Evolutionary conservation across 2,888 invertebrate genomes (phyloP), one percentile per base, ranked within the genome.

Genomic region (Coecobrya sp.): DNA sequence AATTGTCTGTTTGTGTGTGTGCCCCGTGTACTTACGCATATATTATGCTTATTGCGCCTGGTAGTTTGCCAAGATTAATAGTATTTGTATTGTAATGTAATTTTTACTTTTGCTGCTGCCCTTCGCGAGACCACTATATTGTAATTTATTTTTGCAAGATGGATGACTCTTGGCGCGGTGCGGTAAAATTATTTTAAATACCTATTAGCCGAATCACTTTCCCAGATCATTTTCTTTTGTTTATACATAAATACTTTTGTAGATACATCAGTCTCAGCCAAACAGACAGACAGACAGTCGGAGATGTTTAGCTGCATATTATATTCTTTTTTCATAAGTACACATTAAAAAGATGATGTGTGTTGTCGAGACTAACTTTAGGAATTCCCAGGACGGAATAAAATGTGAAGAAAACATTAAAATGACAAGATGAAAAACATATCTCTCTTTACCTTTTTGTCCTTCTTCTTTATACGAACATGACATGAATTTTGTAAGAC

Each of bases 61-160:
- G 52, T 81, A 7, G 0, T 10, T 19, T 81, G 81, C 81, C 81
- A 81, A 81, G n/a, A 52, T 30, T 81, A 81, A 81, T 36, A n/a
- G n/a, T n/a, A n/a, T n/a, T n/a, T n/a, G n/a, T n/a, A 81, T 81
- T 81, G 16, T 27, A 81, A 52, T 49, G 49, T n/a, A 13, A 22
- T 52, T 81, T 81, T 30, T n/a, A n/a, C 19, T 55, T 52, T 25
- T 79, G 10, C 52, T 19, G 36, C 36, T 36, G 36, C 36, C 36
- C 52, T 52, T 81, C 52, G 52, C 13, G 19, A 76, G 49, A 22
- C 27, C 81, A 55, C 42, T 0, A 25, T 25, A 8, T 36, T 36
- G n/a, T 13, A 81, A 81, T 81, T 81, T 81, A 45, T 45, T 22
- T 45, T 42, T 27, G 45, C n/a, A 30, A 73, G 73, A 22, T 45